Conservation (phyloP, 2,113 vertebrate species). For the Poecilia latipinna region DNA sequence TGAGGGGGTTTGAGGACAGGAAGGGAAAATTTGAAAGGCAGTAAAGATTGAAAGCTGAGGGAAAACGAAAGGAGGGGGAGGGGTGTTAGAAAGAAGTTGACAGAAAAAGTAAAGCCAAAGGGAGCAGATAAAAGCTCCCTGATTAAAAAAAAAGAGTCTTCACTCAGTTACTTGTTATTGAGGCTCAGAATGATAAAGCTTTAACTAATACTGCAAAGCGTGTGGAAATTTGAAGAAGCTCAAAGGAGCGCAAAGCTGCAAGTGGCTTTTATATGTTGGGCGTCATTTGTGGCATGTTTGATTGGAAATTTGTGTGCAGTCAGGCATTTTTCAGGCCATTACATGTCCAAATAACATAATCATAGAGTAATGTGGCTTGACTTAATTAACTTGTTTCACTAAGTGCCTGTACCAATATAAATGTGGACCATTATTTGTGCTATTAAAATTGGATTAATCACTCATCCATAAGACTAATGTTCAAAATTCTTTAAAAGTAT, state of each 20-base stretch:
- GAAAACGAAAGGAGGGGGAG: conserved; percentile 29
- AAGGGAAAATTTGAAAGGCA: conserved; percentile 25
- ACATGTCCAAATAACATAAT: conserved; percentile 54
- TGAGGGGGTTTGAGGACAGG: conserved; percentile 24
- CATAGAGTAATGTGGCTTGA: conserved; percentile 38
- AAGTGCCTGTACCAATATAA: conserved; percentile 49
- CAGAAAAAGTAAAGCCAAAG: conserved; percentile 16
- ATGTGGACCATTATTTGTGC: conserved; percentile 57
- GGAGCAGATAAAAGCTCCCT: conserved; percentile 24
- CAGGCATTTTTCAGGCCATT: conserved; percentile 58
- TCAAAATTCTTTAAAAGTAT: conserved; percentile 38
- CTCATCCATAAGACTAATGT: conserved; percentile 35
- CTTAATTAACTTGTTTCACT: conserved; percentile 66
- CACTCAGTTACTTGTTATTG: conserved; percentile 11
- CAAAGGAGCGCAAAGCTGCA: conserved; percentile 18
- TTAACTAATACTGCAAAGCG: conserved; percentile 25
- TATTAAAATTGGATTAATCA: conserved; percentile 55
- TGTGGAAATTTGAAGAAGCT: conserved; percentile 18
- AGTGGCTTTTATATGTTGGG: conserved; percentile 34
- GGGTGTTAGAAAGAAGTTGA: conserved; percentile 11
- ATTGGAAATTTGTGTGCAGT: conserved; percentile 51
- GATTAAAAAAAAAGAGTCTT: conserved; percentile 31
- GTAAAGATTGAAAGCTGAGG: conserved; percentile 15
- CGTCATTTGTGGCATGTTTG: conserved; percentile 44
- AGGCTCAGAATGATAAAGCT: conserved; percentile 17